Conservation (phyloP, 2,888 invertebrate species). For the Heterodera filipjevi region DNA sequence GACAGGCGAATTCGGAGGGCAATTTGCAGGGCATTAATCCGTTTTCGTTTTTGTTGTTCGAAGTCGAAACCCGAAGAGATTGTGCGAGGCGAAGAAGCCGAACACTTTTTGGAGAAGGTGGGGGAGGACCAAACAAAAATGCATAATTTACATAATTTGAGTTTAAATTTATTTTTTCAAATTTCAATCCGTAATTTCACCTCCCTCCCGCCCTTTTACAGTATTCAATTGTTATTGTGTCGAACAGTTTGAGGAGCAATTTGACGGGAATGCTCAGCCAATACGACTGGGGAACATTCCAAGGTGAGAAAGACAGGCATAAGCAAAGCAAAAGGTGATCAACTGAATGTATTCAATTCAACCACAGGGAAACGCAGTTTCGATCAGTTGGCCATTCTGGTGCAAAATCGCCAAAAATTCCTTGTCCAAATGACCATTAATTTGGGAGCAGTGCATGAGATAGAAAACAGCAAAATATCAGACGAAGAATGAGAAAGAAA, state of each 20-base stretch:
- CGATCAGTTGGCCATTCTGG: conserved; percentile 50
- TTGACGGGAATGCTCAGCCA: conserved; percentile 47
- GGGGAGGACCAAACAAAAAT: too few species aligned
- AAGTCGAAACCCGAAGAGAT: conserved; percentile 24
- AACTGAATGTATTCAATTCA: background rate
- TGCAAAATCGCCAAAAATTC: conserved; percentile 50
- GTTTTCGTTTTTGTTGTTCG: conserved; percentile 43
- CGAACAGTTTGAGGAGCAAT: conserved; percentile 55
- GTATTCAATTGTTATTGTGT: conserved; percentile 56
- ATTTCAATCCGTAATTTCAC: conserved; percentile 20
- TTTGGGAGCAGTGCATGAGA: conserved; percentile 38
- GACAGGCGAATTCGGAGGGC: conserved; percentile 56
- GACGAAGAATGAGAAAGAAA: background rate
- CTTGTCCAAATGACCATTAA: conserved; percentile 57
- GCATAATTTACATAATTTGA: too few species aligned
- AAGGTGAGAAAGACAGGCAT: background rate
- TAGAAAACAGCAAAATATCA: background rate
- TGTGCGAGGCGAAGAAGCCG: conserved; percentile 14
- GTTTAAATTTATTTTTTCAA: conserved; percentile 39
- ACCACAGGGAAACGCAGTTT: conserved; percentile 41
- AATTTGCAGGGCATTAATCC: conserved; percentile 49
- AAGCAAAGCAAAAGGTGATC: background rate
- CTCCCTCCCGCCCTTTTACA: background rate
- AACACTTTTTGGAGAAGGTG: too few species aligned
- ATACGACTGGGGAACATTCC: conserved; percentile 26